These are phyloP conservation scores for Arrhopalites spinosus DNA, from an alignment of 2,888 invertebrate species.

Conservation along the genomic window DNA sequence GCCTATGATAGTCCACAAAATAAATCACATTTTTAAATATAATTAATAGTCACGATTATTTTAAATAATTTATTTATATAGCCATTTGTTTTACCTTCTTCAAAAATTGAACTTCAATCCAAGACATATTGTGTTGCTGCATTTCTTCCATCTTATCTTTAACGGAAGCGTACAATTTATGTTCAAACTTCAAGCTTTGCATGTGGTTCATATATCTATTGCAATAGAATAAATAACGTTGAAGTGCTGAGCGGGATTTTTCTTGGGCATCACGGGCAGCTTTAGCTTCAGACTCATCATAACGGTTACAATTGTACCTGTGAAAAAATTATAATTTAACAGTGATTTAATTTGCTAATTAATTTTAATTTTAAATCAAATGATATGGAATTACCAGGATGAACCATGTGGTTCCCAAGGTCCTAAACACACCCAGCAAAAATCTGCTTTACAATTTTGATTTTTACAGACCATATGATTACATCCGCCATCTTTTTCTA, in stretches of 20 bases:
- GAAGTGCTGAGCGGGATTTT: conserved; percentile 87
- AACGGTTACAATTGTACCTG: conserved; percentile 94
- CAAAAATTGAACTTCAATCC: conserved; percentile 99
- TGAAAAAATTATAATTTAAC: background rate
- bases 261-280: conserved; percentile 96
- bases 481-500: conserved; percentile 96
- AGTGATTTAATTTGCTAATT: background rate
- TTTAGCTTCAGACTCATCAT: conserved; percentile 95
- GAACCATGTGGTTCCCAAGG: conserved; percentile 99
- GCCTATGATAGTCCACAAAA: conserved; percentile 62
- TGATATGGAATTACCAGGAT: conserved; percentile 70
- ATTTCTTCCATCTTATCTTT: conserved; percentile 99
- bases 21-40: background rate
- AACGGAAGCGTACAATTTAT: conserved; percentile 92
- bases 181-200: conserved; percentile 97
- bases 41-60: background rate
- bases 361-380: too few species aligned
- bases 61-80: background rate
- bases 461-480: conserved; percentile 99
- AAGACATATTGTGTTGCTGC: conserved; percentile 99
- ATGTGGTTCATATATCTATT: conserved; percentile 99
- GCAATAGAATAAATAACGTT: conserved; percentile 97
- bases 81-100: conserved; percentile 66
- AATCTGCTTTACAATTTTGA: conserved; percentile 95
- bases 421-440: conserved; percentile 99